A percentile compares a stretch with the other conserved stretches of the same genome.
phyloP scores from a whole-genome alignment of 1,140 invertebrate species.

The Diachasma alloeum region DNA sequence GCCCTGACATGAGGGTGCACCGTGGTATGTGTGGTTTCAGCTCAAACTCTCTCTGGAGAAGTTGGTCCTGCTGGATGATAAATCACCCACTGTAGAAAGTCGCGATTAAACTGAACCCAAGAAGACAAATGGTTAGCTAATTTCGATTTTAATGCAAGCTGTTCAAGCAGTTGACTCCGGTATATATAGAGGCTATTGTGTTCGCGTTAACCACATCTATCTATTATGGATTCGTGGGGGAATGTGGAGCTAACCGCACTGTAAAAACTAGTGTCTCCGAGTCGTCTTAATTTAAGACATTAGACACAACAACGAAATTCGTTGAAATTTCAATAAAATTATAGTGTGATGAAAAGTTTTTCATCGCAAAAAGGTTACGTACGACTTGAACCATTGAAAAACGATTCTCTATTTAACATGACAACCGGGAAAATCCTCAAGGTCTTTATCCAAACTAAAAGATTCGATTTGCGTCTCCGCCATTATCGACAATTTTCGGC shows the following conservation, averaged over 20 bases:
- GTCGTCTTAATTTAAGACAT: too few relatives aligned
- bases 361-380: too few relatives aligned
- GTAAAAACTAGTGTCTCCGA: too few relatives aligned
- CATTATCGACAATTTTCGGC: constrained; percentile 5
- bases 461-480: neutral
- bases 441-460: neutral
- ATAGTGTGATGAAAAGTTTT: too few relatives aligned
- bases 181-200: neutral
- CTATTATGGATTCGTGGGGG: neutral
- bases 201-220: neutral
- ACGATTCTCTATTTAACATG: too few relatives aligned
- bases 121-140: constrained; percentile 50
- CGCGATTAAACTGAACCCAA: constrained; percentile 44
- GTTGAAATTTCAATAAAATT: too few relatives aligned
- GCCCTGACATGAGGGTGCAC: constrained; percentile 31
- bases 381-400: too few relatives aligned
- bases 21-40: constrained; percentile 15
- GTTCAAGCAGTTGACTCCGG: neutral
- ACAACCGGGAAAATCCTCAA: neutral
- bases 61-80: constrained; percentile 35
- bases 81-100: constrained; percentile 40
- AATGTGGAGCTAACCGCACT: neutral
- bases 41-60: constrained; percentile 31
- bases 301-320: too few relatives aligned
- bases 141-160: constrained; percentile 44